Evolutionary conservation across 2,797 vertebrate genomes (phyloP).

Genomic region (Forpus xanthops): DNA sequence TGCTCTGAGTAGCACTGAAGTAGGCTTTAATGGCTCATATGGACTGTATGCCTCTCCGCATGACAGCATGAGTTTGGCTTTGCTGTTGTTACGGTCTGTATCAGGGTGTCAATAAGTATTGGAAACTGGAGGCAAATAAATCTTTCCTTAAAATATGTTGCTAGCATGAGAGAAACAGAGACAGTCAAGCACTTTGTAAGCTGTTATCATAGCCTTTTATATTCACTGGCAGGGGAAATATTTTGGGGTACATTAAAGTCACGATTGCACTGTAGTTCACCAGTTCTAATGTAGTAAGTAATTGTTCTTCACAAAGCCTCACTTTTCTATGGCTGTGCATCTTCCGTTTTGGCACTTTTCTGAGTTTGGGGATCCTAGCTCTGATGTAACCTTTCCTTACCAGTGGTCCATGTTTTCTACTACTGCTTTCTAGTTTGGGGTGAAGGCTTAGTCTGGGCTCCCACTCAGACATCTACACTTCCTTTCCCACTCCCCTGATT

Average conservation of each 20-base stretch:
- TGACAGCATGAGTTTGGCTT: background rate
- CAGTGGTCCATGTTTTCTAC: background rate
- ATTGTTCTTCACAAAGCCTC: background rate
- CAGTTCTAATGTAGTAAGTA: background rate
- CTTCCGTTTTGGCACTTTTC: background rate
- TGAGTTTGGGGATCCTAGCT: rapidly evolving
- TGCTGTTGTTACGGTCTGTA: background rate
- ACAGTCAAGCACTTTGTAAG: background rate
- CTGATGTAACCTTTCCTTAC: background rate
- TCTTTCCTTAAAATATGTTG: background rate
- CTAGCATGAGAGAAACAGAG: background rate
- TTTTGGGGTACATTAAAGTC: background rate
- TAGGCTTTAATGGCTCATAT: background rate
- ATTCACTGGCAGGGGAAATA: background rate
- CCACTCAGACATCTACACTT: background rate
- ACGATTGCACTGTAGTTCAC: background rate
- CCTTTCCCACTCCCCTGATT: background rate
- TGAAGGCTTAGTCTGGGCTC: background rate
- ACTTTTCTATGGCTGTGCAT: background rate
- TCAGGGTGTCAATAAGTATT: background rate
- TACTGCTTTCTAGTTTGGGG: background rate
- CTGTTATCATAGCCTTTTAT: background rate
- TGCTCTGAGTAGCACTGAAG: background rate
- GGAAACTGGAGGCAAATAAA: background rate
- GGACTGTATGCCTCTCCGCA: background rate